Conservation (phyloP, 92 coral and sea anemone genomes). For the Siderastrea radians region DNA sequence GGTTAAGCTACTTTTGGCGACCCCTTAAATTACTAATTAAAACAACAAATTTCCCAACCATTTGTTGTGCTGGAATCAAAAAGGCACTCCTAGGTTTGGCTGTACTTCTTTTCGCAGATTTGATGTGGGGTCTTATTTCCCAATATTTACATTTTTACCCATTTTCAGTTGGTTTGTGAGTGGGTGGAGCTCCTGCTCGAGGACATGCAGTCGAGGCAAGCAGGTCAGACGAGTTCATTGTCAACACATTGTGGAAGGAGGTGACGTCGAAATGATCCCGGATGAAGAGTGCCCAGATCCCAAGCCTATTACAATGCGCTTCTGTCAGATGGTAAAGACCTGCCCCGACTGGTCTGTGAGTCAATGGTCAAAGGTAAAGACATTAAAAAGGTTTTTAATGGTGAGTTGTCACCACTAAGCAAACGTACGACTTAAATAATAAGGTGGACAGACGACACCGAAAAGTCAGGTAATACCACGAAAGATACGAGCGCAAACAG, state of each 20-base stretch:
- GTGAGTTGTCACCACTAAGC: background rate
- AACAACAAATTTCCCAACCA: background rate
- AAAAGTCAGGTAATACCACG: no score
- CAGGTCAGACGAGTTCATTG: constrained; percentile 96
- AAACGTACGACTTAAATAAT: background rate
- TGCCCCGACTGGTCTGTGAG: constrained; percentile 88
- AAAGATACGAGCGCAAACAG: no score
- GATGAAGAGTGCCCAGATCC: constrained; percentile 83
- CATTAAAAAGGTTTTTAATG: no score
- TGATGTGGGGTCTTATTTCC: no score
- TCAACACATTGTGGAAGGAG: constrained; percentile 73
- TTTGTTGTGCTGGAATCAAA: background rate
- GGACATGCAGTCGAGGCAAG: constrained; percentile 89
- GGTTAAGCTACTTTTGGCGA: no score
- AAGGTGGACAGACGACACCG: background rate
- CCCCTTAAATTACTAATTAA: no score
- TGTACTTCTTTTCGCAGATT: no score
- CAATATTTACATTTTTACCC: background rate
- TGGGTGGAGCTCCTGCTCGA: constrained; percentile 89
- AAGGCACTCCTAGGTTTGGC: no score
- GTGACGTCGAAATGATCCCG: constrained; percentile 76
- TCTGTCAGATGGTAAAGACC: constrained; percentile 60
- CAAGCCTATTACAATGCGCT: constrained; percentile 72
- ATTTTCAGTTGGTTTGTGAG: constrained; percentile 86
- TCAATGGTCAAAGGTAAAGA: constrained; percentile 89